Evolutionary conservation across 2,888 invertebrate genomes (phyloP).

Genomic region (Limnephilus lunatus): DNA sequence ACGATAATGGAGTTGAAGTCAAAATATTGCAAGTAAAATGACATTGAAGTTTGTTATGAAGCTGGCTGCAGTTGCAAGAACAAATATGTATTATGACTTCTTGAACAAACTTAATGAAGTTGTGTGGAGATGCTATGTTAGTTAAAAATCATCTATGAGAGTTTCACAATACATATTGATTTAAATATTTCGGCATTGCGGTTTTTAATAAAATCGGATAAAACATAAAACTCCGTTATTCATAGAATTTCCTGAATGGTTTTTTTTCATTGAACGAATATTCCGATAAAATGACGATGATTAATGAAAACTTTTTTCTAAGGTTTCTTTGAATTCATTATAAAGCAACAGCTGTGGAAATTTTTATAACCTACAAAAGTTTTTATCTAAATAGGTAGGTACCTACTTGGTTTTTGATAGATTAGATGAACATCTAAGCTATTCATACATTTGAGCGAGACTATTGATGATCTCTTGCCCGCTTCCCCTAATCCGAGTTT

Average conservation of each 20-base stretch:
- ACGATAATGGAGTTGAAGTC: not conserved
- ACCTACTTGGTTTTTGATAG: not conserved
- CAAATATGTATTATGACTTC: not conserved
- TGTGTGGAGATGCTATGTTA: not conserved
- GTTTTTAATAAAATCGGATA: not conserved
- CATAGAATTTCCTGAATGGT: not conserved
- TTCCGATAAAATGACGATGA: not conserved
- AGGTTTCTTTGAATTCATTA: not conserved
- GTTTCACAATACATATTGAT: not conserved
- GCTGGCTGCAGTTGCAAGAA: not conserved
- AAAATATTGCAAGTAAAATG: not conserved
- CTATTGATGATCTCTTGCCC: too few species aligned
- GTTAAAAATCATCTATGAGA: not conserved
- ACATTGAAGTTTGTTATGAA: not conserved
- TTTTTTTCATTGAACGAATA: not conserved
- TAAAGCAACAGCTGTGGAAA: not conserved
- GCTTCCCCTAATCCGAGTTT: too few species aligned
- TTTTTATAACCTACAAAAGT: not conserved
- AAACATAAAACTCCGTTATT: not conserved
- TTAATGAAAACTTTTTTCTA: not conserved
- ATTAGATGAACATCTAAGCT: not conserved
- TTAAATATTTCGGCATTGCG: not conserved
- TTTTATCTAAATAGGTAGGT: not conserved
- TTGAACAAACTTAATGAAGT: not conserved
- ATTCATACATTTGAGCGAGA: too few species aligned